Base-by-base conservation (phyloP, 2,888 invertebrate genomes). In the Formica aserva region DNA sequence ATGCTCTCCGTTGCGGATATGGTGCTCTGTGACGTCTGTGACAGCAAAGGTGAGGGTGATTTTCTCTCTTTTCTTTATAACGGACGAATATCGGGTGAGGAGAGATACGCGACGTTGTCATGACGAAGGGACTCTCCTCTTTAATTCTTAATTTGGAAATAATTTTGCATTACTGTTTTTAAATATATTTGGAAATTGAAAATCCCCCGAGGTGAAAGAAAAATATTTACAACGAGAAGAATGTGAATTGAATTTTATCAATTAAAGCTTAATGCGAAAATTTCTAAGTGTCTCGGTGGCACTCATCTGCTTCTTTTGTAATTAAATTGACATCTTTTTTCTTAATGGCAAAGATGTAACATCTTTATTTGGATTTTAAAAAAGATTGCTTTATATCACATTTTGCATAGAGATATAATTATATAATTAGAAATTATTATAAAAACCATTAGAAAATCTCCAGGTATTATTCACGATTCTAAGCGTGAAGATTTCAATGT, bases 1-100 rank as follows among this genome's bases (percentile, higher is more conserved):
- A 86, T 86, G 66, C 77, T 87, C 84, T 75, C 29, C 48, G n/a
- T 77, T 62, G 38, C 57, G 88, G 92, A 92, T 86, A 94, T 94
- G 94, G 94, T 94, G 60, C 90, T 94, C 75, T 94, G 94, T 88
- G 94, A 94, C 91, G 93, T 93, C 85, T 94, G 93, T 86, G 93
- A 94, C 84, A 92, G 90, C 85, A 93, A 94, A 90, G 90, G 90
- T 90, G 86, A 90, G 86, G 80, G 26, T 80, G 57, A 13, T 29
- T 35, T 41, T 35, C 32, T 52, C 3, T 4, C 9, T 67, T 67
- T 32, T 32, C 0, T 6, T 57, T 69, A 62, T 22, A 8, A 55
- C 6, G 4, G 2, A 5, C 2, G 1, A 67, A 45, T 45, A 45
- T 45, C 3, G 4, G 11, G 26, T 0, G 15, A 67, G 38, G n/a